Conservation (phyloP, 1,140 invertebrate genomes). For the Cecropterus lyciades region DNA sequence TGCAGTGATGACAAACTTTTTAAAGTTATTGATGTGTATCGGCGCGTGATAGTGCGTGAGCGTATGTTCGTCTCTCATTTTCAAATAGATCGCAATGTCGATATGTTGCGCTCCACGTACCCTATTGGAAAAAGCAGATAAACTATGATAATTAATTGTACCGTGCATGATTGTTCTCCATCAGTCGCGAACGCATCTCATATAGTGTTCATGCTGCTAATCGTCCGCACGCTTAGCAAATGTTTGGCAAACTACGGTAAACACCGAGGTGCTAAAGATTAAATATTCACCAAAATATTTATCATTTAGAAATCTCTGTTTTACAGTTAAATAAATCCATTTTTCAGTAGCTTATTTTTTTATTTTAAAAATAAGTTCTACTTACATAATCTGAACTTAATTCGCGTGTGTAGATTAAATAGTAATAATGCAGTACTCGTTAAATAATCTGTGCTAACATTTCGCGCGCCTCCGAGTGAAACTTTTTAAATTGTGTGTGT, state of each 20-base stretch:
- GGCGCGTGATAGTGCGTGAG: constrained; percentile 65
- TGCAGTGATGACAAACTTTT: constrained; percentile 70
- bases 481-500: constrained; percentile 51
- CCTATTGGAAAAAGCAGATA: constrained; percentile 81
- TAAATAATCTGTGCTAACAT: constrained; percentile 39
- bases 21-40: constrained; percentile 72
- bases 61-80: constrained; percentile 69
- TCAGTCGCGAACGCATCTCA: constrained; percentile 55
- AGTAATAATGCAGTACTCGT: constrained; percentile 15
- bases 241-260: constrained; percentile 27
- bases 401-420: constrained; percentile 21
- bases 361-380: constrained; percentile 74
- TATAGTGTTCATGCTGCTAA: constrained; percentile 44
- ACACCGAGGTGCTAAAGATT: constrained; percentile 60
- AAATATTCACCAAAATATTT: constrained; percentile 70
- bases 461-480: constrained; percentile 49
- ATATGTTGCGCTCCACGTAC: constrained; percentile 73
- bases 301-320: constrained; percentile 62
- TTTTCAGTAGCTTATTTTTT: constrained; percentile 72
- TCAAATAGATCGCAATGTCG: constrained; percentile 60
- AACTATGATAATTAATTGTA: constrained; percentile 79
- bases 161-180: constrained; percentile 64
- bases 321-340: constrained; percentile 41
- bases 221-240: constrained; percentile 51
- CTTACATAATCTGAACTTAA: constrained; percentile 45